Conservation (phyloP, 2,113 vertebrate genomes). For the Columba livia region DNA sequence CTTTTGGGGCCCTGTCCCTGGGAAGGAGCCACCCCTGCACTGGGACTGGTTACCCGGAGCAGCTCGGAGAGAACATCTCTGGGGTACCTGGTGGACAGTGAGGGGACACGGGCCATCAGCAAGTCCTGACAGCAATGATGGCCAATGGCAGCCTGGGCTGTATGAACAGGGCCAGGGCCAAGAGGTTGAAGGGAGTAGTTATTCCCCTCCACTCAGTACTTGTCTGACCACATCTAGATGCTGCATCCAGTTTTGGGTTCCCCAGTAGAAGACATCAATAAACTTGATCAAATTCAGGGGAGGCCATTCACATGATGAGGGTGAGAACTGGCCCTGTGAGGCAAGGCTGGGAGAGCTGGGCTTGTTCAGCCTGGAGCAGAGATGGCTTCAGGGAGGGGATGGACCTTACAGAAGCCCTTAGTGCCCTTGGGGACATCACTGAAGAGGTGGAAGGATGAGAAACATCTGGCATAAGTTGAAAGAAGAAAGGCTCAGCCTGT, state of each 20-base stretch:
- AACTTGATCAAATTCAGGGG: background rate
- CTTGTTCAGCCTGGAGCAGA: background rate
- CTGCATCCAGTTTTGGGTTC: background rate
- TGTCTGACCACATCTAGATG: background rate
- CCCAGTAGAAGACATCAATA: background rate
- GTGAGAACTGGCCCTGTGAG: background rate
- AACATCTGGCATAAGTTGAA: background rate
- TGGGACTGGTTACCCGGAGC: background rate
- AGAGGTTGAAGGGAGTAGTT: accelerated
- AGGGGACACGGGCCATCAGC: background rate
- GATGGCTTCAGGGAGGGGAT: accelerated
- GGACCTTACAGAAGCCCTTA: background rate
- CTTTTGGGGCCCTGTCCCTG: background rate
- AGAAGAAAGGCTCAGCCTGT: background rate
- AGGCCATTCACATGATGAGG: background rate
- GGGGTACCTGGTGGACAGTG: background rate
- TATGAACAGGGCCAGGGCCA: background rate
- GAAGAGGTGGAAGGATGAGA: background rate
- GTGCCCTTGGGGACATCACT: background rate
- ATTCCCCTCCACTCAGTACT: background rate
- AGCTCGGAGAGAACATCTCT: background rate
- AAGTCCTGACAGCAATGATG: background rate
- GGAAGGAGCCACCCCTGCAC: background rate
- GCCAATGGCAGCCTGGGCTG: background rate
- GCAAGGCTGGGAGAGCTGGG: background rate